phyloP scores from a whole-genome alignment of 2,888 invertebrate genomes.

The Invenusta paracnida region DNA sequence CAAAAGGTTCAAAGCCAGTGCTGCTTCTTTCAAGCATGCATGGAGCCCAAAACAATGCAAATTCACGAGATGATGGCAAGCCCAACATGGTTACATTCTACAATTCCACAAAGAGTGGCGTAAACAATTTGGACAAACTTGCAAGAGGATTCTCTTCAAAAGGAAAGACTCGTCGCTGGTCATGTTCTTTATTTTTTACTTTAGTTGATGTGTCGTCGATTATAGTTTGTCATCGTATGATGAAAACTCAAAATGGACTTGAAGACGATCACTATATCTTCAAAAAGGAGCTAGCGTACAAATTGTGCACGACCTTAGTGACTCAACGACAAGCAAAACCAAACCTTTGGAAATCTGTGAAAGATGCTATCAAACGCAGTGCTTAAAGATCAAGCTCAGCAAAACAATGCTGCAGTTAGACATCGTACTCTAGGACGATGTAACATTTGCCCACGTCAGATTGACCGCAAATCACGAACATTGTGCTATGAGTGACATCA shows the following conservation, averaged over 20 bases:
- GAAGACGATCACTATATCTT: constrained; percentile 19
- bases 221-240: constrained; percentile 22
- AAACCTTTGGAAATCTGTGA: constrained; percentile 26
- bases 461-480: constrained; percentile 4
- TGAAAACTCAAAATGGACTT: constrained; percentile 18
- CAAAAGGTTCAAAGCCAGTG: constrained; percentile 22
- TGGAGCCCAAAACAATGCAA: constrained; percentile 29
- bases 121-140: constrained; percentile 12
- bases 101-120: constrained; percentile 27
- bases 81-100: constrained; percentile 20
- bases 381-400: constrained; percentile 17
- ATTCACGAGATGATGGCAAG: constrained; percentile 25
- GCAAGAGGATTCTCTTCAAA: constrained; percentile 24
- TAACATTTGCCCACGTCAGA: constrained; percentile 26
- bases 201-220: background rate
- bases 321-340: constrained; percentile 21
- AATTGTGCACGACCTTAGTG: constrained; percentile 26
- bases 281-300: constrained; percentile 27
- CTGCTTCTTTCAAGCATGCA: constrained; percentile 32
- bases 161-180: constrained; percentile 7
- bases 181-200: constrained; percentile 17
- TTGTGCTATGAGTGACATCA: constrained; percentile 16
- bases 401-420: constrained; percentile 26
- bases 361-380: constrained; percentile 25
- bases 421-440: constrained; percentile 22